Evolutionary conservation across 2,797 vertebrate genomes (phyloP), one percentile per base, ranked within the genome.

Genomic region (Darevskia nairensis): DNA sequence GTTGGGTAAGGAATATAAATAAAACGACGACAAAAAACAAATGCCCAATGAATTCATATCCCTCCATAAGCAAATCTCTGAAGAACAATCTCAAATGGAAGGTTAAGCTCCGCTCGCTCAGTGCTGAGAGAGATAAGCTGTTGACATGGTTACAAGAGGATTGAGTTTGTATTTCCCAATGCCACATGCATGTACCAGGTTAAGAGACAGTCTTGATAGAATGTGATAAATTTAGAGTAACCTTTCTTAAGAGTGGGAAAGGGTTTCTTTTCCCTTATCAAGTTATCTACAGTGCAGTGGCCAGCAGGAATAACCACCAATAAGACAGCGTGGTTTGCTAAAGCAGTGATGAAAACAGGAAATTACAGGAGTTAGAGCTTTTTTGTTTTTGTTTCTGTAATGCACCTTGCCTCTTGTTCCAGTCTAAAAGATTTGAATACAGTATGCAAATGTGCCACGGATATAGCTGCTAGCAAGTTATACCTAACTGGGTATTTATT

Each of bases 241-340:
- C 89, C 85, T 92, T 90, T 91, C 15, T 88, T 69, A 89, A 88
- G 82, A 76, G 84, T 84, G 89, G 93, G 92, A 90, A 93, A 93
- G 8, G 7, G 91, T 93, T 94, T 92, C 87, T 90, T 94, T 93
- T 93, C 92, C 94, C 92, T 32, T 85, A 21, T 93, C 88, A 93
- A 87, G 86, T 92, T 96, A 96, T 93, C 96, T 97, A 95, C 95
- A 97, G 96, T 96, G 96, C 95, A 96, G 95, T 93, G 96, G 95
- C 95, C 94, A 94, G 95, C 92, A 92, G 93, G 92, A 93, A 93
- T 94, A 90, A 92, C 94, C 95, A 93, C 93, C 94, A 82, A 74
- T 94, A 88, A 84, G 95, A 96, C 91, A 83, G 95, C 85, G 84
- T 94, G 96, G 94, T 95, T 85, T 83, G 95, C 96, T 94, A 94